Evolutionary conservation across 2,888 invertebrate genomes (phyloP), one percentile per base, ranked within the genome.

Genomic region (Odontocolon sp.): DNA sequence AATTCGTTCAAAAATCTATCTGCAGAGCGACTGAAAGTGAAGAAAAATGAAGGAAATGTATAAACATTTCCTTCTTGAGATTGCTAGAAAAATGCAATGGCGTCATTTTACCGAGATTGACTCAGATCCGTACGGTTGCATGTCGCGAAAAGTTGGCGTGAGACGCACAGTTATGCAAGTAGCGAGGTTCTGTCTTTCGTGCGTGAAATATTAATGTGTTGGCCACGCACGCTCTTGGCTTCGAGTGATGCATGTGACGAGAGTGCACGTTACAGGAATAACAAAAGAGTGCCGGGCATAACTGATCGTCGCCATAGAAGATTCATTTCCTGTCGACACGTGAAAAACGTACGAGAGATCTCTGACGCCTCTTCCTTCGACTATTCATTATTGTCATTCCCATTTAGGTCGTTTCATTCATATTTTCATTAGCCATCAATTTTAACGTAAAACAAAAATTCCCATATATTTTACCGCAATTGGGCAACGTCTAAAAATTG

Each of bases 141-240:
- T 50, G 75, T 52, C 57, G 5, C 50, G 31, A 6, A 11, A 26
- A 64, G 47, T 23, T 47, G 11, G 56, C 33, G 14, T 16, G 52
- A 21, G 42, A 76, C 71, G 40, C 73, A 31, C 70, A 78, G 79
- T 79, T 74, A 79, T 79, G 74, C 79, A 77, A 78, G 74, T 63
- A 38, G 21, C 11, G 63, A 63, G 21, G 33, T 42, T 42, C 26
- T 79, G 66, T 26, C 77, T 66, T 64, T 47, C 79, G 79, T 78
- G 79, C 74, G 67, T 75, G 71, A 68, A 67, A 79, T 78, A 75
- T 78, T 78, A 78, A 79, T 79, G 70, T 74, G 61, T 59, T 26
- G 38, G 28, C 38, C 57, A 64, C 56, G 70, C 73, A 68, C 42
- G 16, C 33, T n/a, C 56, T 5, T 45, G n/a, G 47, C 38, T 6